Conservation (phyloP, 2,888 invertebrate genomes). For the Cantharis lateralis region DNA sequence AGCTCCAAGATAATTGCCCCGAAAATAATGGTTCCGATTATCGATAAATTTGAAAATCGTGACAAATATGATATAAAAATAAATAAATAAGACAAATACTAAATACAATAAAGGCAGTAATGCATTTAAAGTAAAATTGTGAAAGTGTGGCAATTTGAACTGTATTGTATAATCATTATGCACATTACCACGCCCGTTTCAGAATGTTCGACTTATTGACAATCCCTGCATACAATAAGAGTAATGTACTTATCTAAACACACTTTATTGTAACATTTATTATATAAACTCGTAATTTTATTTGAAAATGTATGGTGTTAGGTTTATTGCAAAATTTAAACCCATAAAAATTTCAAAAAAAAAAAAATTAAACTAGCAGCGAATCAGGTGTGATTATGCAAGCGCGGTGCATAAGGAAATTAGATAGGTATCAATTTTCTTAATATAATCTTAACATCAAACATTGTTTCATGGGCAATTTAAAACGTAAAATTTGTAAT, state of each 20-base stretch:
- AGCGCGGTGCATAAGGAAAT: background rate
- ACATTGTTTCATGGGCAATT: background rate
- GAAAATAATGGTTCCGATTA: background rate
- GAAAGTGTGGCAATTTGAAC: background rate
- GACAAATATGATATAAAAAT: background rate
- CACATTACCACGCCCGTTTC: slow-evolving; percentile 21
- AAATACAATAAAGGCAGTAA: background rate
- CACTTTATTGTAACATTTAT: background rate
- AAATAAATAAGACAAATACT: background rate
- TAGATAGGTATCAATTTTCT: background rate
- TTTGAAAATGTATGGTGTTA: background rate
- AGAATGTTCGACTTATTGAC: slow-evolving; percentile 21
- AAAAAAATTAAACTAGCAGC: background rate
- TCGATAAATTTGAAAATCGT: background rate
- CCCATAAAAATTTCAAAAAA: background rate
- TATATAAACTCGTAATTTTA: slow-evolving; percentile 1
- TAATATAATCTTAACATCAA: background rate
- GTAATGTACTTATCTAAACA: slow-evolving; percentile 11
- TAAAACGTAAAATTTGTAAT: background rate
- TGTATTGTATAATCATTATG: slow-evolving; percentile 21
- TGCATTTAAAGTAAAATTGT: background rate
- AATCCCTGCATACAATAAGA: slow-evolving; percentile 18
- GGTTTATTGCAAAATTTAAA: background rate
- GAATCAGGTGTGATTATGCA: background rate
- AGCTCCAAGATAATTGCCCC: too few relatives aligned